These are phyloP conservation scores for Panagrolaimus sp. DNA, from an alignment of 1,140 invertebrate genomes.

Conservation along the genomic window DNA sequence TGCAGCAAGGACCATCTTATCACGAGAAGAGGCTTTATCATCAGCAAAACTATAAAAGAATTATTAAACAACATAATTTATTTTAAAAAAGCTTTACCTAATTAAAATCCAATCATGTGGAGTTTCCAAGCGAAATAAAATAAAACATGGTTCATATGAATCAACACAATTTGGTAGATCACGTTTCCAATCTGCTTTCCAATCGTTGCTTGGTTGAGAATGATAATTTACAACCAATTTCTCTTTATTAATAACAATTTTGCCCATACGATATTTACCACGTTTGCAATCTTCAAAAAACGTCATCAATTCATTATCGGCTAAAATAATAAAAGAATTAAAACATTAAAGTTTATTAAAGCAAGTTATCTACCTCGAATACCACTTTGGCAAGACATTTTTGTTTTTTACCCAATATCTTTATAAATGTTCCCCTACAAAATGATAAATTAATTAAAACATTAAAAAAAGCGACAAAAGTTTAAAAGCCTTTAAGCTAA, in stretches of 20 bases:
- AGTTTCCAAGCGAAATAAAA: slow-evolving; percentile 80
- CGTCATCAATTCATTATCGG: slow-evolving; percentile 47
- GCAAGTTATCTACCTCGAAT: slow-evolving; percentile 52
- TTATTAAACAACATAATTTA: slow-evolving; percentile 19
- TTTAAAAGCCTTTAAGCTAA: too few relatives aligned
- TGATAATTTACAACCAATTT: slow-evolving; percentile 70
- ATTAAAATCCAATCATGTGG: slow-evolving; percentile 86
- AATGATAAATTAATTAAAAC: neutral
- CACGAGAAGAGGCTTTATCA: slow-evolving; percentile 66
- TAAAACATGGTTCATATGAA: slow-evolving; percentile 83
- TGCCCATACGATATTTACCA: slow-evolving; percentile 56
- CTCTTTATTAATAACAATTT: slow-evolving; percentile 64
- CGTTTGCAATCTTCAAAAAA: slow-evolving; percentile 58
- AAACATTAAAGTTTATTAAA: slow-evolving; percentile 3
- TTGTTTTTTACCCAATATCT: slow-evolving; percentile 3
- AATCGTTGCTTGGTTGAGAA: slow-evolving; percentile 69
- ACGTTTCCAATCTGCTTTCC: slow-evolving; percentile 76
- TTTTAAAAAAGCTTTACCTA: slow-evolving; percentile 72
- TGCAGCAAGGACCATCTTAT: slow-evolving; percentile 98
- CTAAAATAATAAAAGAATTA: slow-evolving; percentile 41
- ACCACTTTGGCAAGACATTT: slow-evolving; percentile 58
- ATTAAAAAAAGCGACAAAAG: too few relatives aligned
- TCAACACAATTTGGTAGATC: slow-evolving; percentile 72
- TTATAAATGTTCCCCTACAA: neutral
- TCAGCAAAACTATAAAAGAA: slow-evolving; percentile 54